Evolutionary conservation across 2,888 invertebrate genomes (phyloP).

Genomic region (Agonopterix arenella): DNA sequence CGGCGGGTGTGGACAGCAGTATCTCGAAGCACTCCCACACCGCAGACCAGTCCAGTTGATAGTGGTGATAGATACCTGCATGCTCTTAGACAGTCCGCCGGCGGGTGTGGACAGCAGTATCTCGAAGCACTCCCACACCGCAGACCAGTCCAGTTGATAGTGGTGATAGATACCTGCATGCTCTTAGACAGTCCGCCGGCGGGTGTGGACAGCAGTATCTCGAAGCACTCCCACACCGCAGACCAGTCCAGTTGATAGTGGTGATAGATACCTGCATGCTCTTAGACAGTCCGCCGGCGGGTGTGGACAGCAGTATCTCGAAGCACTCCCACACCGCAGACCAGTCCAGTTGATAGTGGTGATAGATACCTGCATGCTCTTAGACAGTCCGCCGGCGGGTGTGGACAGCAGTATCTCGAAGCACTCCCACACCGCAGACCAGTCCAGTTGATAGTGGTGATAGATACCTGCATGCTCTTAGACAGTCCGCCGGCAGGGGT

Average conservation of each 20-base stretch:
- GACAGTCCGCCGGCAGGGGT: slow-evolving; percentile 82
- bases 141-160: slow-evolving; percentile 87
- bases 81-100: slow-evolving; percentile 77
- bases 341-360: slow-evolving; percentile 83
- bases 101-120: slow-evolving; percentile 78
- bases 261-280: slow-evolving; percentile 76
- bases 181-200: slow-evolving; percentile 73
- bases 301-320: slow-evolving; percentile 82
- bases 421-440: slow-evolving; percentile 90
- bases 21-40: slow-evolving; percentile 91
- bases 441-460: slow-evolving; percentile 79
- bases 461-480: slow-evolving; percentile 82
- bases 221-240: slow-evolving; percentile 89
- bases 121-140: slow-evolving; percentile 91
- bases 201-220: slow-evolving; percentile 80
- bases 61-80: slow-evolving; percentile 71
- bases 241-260: slow-evolving; percentile 86
- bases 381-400: slow-evolving; percentile 82
- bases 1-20: slow-evolving; percentile 74
- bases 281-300: slow-evolving; percentile 64
- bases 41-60: slow-evolving; percentile 88
- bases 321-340: slow-evolving; percentile 90
- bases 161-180: slow-evolving; percentile 70
- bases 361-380: slow-evolving; percentile 81
- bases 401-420: slow-evolving; percentile 86